phyloP scores from a whole-genome alignment of 2,888 invertebrate genomes.

The Habroteleia sp. region DNA sequence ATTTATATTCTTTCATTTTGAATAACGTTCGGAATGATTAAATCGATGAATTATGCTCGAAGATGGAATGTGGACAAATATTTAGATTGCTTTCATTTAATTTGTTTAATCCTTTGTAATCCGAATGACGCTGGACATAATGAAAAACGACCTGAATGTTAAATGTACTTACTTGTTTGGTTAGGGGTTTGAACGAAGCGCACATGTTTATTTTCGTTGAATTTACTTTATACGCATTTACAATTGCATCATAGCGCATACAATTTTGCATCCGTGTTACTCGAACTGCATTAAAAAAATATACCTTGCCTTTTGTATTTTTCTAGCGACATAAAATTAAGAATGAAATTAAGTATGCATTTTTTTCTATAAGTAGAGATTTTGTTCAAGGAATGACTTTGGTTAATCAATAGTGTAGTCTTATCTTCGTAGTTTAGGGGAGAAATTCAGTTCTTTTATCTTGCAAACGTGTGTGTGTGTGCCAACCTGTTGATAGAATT shows the following conservation, averaged over 20 bases:
- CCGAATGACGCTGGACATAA: constrained; percentile 25
- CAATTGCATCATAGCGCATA: constrained; percentile 27
- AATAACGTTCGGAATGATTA: not conserved
- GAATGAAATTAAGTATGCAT: too few relatives aligned
- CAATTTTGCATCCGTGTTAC: constrained; percentile 6
- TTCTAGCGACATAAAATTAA: too few relatives aligned
- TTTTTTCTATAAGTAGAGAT: too few relatives aligned
- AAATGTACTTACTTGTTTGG: constrained; percentile 31
- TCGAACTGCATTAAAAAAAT: too few relatives aligned
- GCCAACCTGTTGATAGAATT: constrained; percentile 35
- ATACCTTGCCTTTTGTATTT: too few relatives aligned
- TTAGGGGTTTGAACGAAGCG: constrained; percentile 29
- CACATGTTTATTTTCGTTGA: constrained; percentile 31
- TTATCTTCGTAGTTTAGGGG: too few relatives aligned
- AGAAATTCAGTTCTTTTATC: too few relatives aligned
- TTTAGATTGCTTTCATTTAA: constrained; percentile 31
- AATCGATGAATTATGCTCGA: constrained; percentile 19
- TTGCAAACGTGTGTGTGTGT: constrained; percentile 1
- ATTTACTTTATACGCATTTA: constrained; percentile 39
- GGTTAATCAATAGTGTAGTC: too few relatives aligned
- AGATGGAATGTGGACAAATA: constrained; percentile 17
- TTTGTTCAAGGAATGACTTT: too few relatives aligned
- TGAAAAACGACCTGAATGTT: constrained; percentile 41
- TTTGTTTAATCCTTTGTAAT: constrained; percentile 32
- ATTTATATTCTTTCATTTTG: not conserved